These are phyloP conservation scores for Ectemnius lituratus DNA, from an alignment of 2,888 invertebrate species.

Conservation along the genomic window DNA sequence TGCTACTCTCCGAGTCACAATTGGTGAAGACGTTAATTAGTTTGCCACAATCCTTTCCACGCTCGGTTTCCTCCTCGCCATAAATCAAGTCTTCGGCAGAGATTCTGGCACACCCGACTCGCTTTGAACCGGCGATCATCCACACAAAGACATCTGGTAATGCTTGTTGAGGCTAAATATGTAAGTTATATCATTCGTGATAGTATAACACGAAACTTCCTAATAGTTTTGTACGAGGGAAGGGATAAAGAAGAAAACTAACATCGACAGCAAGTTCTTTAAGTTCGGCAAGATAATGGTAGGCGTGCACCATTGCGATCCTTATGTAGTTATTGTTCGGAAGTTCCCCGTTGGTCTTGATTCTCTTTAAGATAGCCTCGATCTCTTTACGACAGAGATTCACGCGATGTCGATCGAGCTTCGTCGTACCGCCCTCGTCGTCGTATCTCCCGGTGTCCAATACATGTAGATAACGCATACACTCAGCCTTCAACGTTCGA, in stretches of 20 bases:
- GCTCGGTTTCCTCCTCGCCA: constrained; percentile 76
- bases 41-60: constrained; percentile 79
- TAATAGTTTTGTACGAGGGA: background rate
- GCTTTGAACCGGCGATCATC: constrained; percentile 79
- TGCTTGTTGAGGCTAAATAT: constrained; percentile 79
- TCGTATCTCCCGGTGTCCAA: constrained; percentile 64
- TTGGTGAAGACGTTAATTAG: constrained; percentile 71
- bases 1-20: constrained; percentile 50
- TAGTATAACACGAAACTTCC: background rate
- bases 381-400: constrained; percentile 68
- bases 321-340: constrained; percentile 68
- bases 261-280: constrained; percentile 78
- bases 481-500: constrained; percentile 67
- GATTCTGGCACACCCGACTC: constrained; percentile 80
- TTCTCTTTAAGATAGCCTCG: constrained; percentile 65
- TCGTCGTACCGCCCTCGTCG: constrained; percentile 68
- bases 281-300: constrained; percentile 77
- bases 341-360: constrained; percentile 70
- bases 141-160: constrained; percentile 81
- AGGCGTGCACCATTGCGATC: constrained; percentile 72
- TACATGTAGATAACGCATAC: constrained; percentile 76
- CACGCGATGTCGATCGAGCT: constrained; percentile 70
- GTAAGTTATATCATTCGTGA: background rate
- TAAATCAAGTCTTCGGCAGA: constrained; percentile 78
- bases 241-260: constrained; percentile 15